Conservation (phyloP, 2,888 invertebrate genomes). For the Anagyrus pseudococci region DNA sequence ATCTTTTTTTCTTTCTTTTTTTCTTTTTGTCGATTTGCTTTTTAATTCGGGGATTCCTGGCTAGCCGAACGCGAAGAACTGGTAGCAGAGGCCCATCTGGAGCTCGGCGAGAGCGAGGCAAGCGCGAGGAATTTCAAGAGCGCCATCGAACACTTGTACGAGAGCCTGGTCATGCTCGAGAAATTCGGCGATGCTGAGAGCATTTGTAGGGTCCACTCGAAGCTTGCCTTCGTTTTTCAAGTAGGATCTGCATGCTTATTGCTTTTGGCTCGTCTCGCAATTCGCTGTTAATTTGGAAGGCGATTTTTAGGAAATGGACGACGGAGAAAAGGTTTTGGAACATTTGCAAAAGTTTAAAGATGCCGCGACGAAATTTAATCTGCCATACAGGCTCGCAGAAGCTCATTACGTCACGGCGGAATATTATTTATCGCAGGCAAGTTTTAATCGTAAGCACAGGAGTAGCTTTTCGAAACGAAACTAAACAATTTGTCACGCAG, state of each 20-base stretch:
- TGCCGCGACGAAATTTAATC: conserved; percentile 41
- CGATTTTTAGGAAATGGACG: conserved; percentile 43
- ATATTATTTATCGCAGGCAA: conserved; percentile 47
- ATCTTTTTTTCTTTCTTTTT: no score
- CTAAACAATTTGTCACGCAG: conserved; percentile 37
- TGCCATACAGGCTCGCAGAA: conserved; percentile 47
- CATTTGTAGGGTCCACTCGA: conserved; percentile 48
- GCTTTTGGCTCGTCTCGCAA: background rate
- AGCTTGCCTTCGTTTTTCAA: conserved; percentile 48
- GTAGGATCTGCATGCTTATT: conserved; percentile 36
- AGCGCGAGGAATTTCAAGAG: conserved; percentile 38
- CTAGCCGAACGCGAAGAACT: conserved; percentile 44
- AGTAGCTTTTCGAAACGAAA: background rate
- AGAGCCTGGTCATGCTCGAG: conserved; percentile 45
- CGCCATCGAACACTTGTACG: conserved; percentile 46
- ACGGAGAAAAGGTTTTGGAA: conserved; percentile 44
- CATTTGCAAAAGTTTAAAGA: conserved; percentile 43
- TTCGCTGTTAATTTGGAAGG: background rate
- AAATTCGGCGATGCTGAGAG: conserved; percentile 44
- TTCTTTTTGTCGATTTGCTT: no score
- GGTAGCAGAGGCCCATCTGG: conserved; percentile 43
- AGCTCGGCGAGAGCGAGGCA: conserved; percentile 46
- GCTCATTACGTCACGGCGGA: conserved; percentile 51
- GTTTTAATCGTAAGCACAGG: background rate
- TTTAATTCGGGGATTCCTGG: no score